Conservation (phyloP, 2,888 invertebrate genomes). For the Homarus gammarus region DNA sequence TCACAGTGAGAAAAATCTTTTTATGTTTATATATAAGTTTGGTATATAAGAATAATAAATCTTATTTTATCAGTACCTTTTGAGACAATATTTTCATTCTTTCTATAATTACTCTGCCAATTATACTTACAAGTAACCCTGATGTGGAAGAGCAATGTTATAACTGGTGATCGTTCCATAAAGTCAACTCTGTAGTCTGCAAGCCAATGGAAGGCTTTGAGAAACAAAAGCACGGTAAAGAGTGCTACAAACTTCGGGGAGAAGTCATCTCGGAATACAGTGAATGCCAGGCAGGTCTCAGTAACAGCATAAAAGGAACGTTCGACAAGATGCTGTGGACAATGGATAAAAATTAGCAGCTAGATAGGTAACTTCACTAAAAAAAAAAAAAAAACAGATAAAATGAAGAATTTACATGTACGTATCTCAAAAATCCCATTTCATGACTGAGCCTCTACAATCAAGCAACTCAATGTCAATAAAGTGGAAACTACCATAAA, state of each 20-base stretch:
- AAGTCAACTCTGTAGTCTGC: conserved; percentile 99
- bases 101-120: background rate
- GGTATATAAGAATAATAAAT: too few species aligned
- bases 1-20: background rate
- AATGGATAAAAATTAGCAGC: conserved; percentile 72
- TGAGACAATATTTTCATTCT: too few species aligned
- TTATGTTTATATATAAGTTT: too few species aligned
- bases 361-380: background rate
- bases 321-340: conserved; percentile 94
- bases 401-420: too few species aligned
- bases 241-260: conserved; percentile 98
- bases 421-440: too few species aligned
- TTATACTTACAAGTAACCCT: conserved; percentile 87
- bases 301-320: conserved; percentile 99
- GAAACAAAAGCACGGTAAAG: conserved; percentile 95
- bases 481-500: too few species aligned
- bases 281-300: conserved; percentile 99
- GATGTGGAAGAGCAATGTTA: conserved; percentile 96
- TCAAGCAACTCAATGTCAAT: too few species aligned
- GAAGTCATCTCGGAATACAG: conserved; percentile 99
- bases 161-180: conserved; percentile 99
- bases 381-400: too few species aligned
- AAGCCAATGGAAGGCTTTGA: conserved; percentile 99
- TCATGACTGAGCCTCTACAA: too few species aligned
- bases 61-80: too few species aligned